Percentiles rank a stretch among this genome's conserved stretches.
phyloP scores from a whole-genome alignment of 2,113 vertebrate species.

The Xenus cinereus region DNA sequence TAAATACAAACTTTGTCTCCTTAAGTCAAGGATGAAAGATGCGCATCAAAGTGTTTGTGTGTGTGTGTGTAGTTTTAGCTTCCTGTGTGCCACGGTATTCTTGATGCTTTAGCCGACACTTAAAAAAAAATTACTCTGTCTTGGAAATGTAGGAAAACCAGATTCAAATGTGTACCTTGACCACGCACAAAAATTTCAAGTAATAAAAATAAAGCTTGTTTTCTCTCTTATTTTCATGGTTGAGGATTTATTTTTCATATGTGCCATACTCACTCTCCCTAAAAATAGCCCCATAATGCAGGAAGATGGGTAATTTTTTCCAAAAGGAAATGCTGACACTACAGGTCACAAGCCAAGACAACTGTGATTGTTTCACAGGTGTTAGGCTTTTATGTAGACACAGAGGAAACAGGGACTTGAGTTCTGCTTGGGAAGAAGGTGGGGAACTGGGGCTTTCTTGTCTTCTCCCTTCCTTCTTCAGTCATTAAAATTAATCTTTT shows the following conservation, averaged over 20 bases:
- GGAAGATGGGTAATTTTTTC: background rate
- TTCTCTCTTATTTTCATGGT: constrained; percentile 62
- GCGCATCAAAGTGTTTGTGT: constrained; percentile 68
- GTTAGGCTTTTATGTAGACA: background rate
- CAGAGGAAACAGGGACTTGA: background rate
- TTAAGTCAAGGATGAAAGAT: constrained; percentile 72
- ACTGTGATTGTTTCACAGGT: background rate
- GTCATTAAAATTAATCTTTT: background rate
- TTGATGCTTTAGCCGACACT: constrained; percentile 76
- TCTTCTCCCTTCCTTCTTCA: background rate
- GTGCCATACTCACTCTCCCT: background rate
- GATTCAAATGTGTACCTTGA: constrained; percentile 74
- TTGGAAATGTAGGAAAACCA: constrained; percentile 75
- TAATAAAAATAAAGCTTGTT: constrained; percentile 80
- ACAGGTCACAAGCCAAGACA: background rate
- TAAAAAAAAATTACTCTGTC: constrained; percentile 73
- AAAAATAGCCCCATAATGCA: background rate
- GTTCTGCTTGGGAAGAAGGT: background rate
- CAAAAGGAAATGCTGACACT: background rate
- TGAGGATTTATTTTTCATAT: constrained; percentile 31
- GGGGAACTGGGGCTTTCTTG: background rate
- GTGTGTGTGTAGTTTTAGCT: constrained; percentile 74
- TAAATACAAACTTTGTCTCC: constrained; percentile 66
- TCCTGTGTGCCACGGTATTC: constrained; percentile 74
- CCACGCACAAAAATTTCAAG: constrained; percentile 72